phyloP scores from a whole-genome alignment of 2,797 vertebrate species.

The Falco berigora region DNA sequence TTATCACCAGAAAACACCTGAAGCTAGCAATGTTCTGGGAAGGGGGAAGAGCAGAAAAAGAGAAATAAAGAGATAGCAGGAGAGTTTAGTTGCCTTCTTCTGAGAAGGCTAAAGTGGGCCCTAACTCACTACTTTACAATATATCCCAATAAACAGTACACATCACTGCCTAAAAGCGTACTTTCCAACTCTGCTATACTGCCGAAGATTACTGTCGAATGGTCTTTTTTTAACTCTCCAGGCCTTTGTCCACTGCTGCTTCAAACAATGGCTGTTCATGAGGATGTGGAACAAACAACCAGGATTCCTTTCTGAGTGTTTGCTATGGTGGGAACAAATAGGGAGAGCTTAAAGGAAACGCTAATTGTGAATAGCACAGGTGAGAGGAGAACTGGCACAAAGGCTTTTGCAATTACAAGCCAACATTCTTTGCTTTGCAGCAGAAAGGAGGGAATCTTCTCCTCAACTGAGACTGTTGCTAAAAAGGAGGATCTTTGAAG shows the following conservation, averaged over 20 bases:
- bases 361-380: neutral
- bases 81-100: neutral
- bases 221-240: neutral
- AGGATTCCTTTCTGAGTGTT: neutral
- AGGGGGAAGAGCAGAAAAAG: neutral
- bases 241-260: neutral
- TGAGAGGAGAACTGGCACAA: neutral
- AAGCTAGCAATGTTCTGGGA: neutral
- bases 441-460: neutral
- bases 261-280: neutral
- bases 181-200: neutral
- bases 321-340: neutral
- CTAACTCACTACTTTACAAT: neutral
- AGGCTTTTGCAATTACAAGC: neutral
- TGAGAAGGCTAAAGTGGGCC: neutral
- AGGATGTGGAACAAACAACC: slow-evolving; percentile 36
- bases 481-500: neutral
- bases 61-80: neutral
- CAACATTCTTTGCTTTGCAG: neutral
- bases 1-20: neutral
- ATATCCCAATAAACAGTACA: neutral
- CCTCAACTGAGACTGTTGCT: neutral
- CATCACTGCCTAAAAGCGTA: neutral
- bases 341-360: neutral
- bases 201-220: neutral